phyloP scores from a whole-genome alignment of 30 jellyfish, hydroid and myxozoan species.

The Aurelia sp. region DNA sequence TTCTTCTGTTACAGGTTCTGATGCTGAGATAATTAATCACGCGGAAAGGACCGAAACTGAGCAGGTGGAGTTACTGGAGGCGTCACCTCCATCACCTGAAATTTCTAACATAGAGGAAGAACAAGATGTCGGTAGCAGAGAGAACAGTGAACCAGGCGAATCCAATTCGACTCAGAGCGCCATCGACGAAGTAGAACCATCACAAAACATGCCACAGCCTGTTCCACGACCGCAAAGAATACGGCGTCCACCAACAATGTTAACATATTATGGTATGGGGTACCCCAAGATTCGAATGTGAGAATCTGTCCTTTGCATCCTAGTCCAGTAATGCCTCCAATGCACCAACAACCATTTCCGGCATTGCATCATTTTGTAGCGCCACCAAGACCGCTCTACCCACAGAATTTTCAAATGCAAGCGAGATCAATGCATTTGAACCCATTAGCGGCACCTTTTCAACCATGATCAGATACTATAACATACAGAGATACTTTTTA shows the following conservation, averaged over 20 bases:
- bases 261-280: slow-evolving; percentile 4
- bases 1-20: no score
- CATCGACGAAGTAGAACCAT: not conserved
- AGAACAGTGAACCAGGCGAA: slow-evolving; percentile 3
- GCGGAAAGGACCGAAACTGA: no score
- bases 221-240: slow-evolving; percentile 13
- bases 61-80: no score
- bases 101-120: not conserved
- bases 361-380: slow-evolving; percentile 5
- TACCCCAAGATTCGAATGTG: not conserved
- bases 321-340: slow-evolving; percentile 1
- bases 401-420: slow-evolving; percentile 1
- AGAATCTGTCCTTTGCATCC: not conserved
- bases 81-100: no score
- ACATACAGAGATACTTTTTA: not conserved
- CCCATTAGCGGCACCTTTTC: slow-evolving; percentile 8
- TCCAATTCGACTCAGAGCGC: slow-evolving; percentile 6
- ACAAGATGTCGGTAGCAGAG: slow-evolving; percentile 1
- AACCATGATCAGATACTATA: not conserved
- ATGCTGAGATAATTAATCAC: no score
- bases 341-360: not conserved
- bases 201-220: not conserved
- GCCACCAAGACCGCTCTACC: not conserved
- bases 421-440: not conserved
- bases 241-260: slow-evolving; percentile 10